A percentile compares a stretch with the other conserved stretches of the same genome.
Evolutionary conservation across 2,797 vertebrate genomes (phyloP).

Genomic region (Crenuchus spilurus): DNA sequence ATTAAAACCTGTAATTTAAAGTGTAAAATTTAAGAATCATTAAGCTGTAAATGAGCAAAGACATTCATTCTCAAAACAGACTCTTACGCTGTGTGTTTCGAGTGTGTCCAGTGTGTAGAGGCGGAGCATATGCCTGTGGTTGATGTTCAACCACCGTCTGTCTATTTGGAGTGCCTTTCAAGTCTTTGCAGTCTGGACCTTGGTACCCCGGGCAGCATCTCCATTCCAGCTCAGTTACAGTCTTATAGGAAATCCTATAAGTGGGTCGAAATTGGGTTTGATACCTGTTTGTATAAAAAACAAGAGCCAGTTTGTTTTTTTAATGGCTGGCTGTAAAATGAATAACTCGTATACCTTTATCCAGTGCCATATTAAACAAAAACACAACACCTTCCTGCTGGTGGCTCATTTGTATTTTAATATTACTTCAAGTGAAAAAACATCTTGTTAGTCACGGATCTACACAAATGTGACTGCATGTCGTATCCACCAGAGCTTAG

Average conservation of each 20-base stretch:
- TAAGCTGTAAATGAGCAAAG: background rate
- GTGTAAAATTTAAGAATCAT: no score
- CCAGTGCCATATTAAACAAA: no score
- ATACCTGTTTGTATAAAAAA: no score
- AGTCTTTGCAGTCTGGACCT: slow-evolving; percentile 88
- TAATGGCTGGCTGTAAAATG: background rate
- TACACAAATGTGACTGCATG: slow-evolving; percentile 25
- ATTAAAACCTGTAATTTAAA: no score
- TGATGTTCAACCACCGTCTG: slow-evolving; percentile 61
- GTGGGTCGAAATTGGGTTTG: slow-evolving; percentile 86
- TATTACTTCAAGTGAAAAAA: background rate
- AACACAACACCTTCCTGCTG: background rate
- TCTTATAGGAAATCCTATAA: slow-evolving; percentile 89
- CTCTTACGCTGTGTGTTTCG: slow-evolving; percentile 71
- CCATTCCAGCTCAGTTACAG: slow-evolving; percentile 92
- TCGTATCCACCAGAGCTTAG: background rate
- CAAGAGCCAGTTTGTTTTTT: no score
- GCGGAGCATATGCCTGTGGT: slow-evolving; percentile 60
- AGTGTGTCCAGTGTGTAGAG: slow-evolving; percentile 60
- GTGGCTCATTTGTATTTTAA: background rate
- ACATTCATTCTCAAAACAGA: background rate
- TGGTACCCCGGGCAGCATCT: slow-evolving; percentile 93
- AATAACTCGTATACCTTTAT: background rate
- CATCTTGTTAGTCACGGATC: background rate
- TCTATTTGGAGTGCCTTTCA: slow-evolving; percentile 75